Conservation (phyloP, 1,140 invertebrate genomes). For the Drosophila mojavensis region DNA sequence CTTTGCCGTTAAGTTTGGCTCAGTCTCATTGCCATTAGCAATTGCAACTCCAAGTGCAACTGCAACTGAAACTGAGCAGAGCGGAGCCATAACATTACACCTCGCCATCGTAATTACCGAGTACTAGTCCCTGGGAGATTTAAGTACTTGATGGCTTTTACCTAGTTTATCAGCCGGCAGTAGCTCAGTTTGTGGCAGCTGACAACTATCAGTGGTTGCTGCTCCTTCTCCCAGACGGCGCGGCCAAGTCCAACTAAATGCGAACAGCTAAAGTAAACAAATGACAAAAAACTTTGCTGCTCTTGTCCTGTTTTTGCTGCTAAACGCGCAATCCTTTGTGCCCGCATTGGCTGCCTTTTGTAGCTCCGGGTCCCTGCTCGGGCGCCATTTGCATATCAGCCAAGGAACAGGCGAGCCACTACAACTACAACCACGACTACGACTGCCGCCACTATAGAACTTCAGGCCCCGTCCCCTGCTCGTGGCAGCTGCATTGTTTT, state of each 20-base stretch:
- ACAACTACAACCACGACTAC: not conserved
- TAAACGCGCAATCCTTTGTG: constrained; percentile 73
- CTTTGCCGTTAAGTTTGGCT: not conserved
- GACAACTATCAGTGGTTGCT: constrained; percentile 60
- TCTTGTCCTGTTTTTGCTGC: constrained; percentile 45
- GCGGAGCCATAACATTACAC: constrained; percentile 5
- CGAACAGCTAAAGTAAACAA: constrained; percentile 64
- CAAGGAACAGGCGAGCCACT: constrained; percentile 29
- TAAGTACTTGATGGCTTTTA: constrained; percentile 31
- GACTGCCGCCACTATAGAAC: too few species aligned
- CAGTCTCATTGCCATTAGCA: not conserved
- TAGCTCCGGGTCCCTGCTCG: constrained; percentile 8
- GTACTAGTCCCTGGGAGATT: constrained; percentile 29
- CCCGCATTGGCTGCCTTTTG: constrained; percentile 37
- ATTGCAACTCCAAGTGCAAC: not conserved
- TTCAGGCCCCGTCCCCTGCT: constrained; percentile 11
- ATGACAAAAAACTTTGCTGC: constrained; percentile 61
- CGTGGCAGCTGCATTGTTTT: constrained; percentile 66
- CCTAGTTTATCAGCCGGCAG: constrained; percentile 38
- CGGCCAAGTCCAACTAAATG: constrained; percentile 45
- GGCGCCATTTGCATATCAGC: constrained; percentile 67
- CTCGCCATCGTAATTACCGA: constrained; percentile 36
- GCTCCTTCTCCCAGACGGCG: constrained; percentile 25
- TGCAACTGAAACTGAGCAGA: too few species aligned
- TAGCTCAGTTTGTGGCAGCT: constrained; percentile 63